Evolutionary conservation across 2,113 vertebrate species (phyloP).

Genomic region (Tonatia bakeri): DNA sequence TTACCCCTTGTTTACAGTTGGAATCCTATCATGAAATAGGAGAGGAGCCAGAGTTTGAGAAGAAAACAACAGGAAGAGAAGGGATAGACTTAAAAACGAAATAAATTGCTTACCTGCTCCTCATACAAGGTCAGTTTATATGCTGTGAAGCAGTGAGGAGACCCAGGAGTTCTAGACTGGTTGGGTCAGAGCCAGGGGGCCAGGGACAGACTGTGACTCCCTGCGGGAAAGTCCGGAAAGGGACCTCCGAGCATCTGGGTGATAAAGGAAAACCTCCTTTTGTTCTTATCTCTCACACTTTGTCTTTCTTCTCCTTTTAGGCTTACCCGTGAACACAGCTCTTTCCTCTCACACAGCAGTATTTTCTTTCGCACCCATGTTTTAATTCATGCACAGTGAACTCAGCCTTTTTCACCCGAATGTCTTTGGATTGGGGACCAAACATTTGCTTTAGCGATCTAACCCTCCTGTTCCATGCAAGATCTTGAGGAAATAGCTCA

Average conservation of each 20-base stretch:
- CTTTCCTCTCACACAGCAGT: neutral
- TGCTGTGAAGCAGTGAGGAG: neutral
- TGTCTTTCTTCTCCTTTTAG: neutral
- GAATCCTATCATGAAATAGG: neutral
- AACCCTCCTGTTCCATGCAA: neutral
- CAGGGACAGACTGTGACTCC: neutral
- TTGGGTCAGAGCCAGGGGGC: neutral
- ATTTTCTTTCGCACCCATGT: neutral
- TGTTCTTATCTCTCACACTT: neutral
- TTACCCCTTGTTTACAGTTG: neutral
- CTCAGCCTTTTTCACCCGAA: neutral
- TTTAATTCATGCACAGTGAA: neutral
- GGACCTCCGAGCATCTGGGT: accelerated
- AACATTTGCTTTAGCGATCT: neutral
- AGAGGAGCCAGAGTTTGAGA: neutral
- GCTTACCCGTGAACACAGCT: neutral
- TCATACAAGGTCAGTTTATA: neutral
- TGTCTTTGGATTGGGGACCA: neutral
- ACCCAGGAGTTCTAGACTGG: neutral
- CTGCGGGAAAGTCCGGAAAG: neutral
- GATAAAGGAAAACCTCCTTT: neutral
- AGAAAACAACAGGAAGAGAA: neutral
- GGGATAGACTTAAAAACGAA: neutral
- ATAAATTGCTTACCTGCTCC: neutral
- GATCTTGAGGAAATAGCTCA: neutral